phyloP scores from a whole-genome alignment of 2,888 invertebrate species.

The Macrophya alboannulata region DNA sequence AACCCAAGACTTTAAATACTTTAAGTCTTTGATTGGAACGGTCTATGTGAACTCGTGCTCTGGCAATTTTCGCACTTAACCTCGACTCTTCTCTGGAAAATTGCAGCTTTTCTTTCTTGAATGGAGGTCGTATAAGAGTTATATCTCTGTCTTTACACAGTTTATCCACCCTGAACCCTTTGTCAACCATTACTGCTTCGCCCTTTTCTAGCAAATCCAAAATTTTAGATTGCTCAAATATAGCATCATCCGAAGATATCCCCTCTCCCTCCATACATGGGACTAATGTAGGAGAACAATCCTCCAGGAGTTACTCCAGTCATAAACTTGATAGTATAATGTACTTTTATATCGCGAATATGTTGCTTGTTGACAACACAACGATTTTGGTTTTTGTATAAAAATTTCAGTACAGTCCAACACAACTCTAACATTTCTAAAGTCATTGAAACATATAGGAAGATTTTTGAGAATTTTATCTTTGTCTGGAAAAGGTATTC shows the following conservation, averaged over 20 bases:
- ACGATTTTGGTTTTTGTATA: neutral
- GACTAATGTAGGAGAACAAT: constrained; percentile 63
- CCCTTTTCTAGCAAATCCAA: constrained; percentile 47
- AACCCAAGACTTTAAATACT: constrained; percentile 21
- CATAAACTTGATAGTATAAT: constrained; percentile 65
- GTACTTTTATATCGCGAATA: constrained; percentile 61
- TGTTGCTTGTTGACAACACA: constrained; percentile 38
- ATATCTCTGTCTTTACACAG: constrained; percentile 39
- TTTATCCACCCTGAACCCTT: neutral
- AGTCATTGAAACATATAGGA: too few relatives aligned
- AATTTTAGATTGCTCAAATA: constrained; percentile 64
- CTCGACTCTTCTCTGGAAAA: constrained; percentile 53
- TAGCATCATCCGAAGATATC: constrained; percentile 62
- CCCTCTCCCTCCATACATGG: constrained; percentile 65
- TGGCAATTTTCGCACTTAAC: constrained; percentile 45
- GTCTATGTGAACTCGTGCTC: constrained; percentile 58
- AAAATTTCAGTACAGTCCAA: constrained; percentile 6
- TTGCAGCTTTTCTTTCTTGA: constrained; percentile 47
- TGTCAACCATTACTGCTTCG: constrained; percentile 58
- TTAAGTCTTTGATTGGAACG: constrained; percentile 55
- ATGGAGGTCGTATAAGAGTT: constrained; percentile 55
- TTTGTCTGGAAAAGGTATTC: too few relatives aligned
- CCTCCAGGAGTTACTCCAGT: constrained; percentile 65
- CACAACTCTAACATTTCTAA: neutral
- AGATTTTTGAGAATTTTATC: too few relatives aligned